These are phyloP conservation scores for Acanthisitta chloris DNA, from an alignment of 2,113 vertebrate species.

Conservation along the genomic window DNA sequence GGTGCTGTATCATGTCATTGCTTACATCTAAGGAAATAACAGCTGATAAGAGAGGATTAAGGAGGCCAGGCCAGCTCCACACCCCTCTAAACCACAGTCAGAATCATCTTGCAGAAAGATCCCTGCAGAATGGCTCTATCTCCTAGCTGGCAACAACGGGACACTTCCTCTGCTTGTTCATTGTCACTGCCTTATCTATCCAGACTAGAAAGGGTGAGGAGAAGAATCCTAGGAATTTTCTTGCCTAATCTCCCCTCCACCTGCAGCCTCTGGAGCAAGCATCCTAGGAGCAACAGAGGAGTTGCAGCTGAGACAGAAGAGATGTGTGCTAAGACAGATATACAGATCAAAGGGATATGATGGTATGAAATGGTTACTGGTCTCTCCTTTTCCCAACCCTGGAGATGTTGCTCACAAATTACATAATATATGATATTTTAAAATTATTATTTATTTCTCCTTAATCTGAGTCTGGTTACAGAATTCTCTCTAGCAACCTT, in stretches of 20 bases:
- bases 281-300: not conserved
- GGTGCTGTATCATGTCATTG: not conserved
- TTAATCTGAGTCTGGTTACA: not conserved
- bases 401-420: not conserved
- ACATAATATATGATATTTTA: too few species aligned
- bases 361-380: not conserved
- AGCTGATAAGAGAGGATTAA: not conserved
- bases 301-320: not conserved
- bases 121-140: not conserved
- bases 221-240: not conserved
- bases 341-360: not conserved
- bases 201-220: not conserved
- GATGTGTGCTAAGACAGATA: not conserved
- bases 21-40: not conserved
- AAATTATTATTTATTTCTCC: not conserved
- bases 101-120: not conserved
- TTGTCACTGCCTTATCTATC: not conserved
- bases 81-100: not conserved
- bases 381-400: not conserved
- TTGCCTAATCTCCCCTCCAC: not conserved
- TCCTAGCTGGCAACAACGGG: not conserved
- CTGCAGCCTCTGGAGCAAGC: not conserved
- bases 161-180: not conserved
- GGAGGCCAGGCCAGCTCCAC: accelerated
- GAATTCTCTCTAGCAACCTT: not conserved